Evolutionary conservation across 2,113 vertebrate genomes (phyloP).

Genomic region (Neodon shergylaensis): DNA sequence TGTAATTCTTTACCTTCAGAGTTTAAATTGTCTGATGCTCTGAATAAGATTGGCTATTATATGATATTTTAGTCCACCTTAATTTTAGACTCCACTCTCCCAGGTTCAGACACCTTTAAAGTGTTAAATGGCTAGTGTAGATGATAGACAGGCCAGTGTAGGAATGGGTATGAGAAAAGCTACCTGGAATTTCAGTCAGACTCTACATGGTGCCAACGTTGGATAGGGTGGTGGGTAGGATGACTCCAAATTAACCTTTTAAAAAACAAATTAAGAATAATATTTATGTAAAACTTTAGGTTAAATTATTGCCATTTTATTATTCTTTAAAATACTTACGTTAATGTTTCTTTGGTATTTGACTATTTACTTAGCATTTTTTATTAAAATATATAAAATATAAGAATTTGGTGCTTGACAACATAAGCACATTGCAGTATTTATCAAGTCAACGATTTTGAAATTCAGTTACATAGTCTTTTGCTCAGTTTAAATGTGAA

Average conservation of each 20-base stretch:
- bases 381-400: constrained; percentile 18
- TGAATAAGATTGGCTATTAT: neutral
- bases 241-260: neutral
- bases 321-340: neutral
- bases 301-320: neutral
- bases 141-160: neutral
- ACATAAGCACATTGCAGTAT: neutral
- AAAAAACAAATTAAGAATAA: neutral
- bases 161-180: neutral
- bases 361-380: neutral
- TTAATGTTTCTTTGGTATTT: neutral
- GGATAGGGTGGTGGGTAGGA: too few relatives aligned
- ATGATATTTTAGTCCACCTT: neutral
- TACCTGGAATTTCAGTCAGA: neutral
- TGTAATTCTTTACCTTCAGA: neutral
- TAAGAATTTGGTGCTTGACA: neutral
- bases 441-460: neutral
- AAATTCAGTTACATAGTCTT: neutral
- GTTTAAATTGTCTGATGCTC: neutral
- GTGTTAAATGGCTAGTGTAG: neutral
- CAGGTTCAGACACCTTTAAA: neutral
- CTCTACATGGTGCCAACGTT: neutral
- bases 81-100: neutral
- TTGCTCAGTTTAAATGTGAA: neutral
- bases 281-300: neutral